Conservation (phyloP, 2,888 invertebrate species). For the Eupithecia tripunctaria region DNA sequence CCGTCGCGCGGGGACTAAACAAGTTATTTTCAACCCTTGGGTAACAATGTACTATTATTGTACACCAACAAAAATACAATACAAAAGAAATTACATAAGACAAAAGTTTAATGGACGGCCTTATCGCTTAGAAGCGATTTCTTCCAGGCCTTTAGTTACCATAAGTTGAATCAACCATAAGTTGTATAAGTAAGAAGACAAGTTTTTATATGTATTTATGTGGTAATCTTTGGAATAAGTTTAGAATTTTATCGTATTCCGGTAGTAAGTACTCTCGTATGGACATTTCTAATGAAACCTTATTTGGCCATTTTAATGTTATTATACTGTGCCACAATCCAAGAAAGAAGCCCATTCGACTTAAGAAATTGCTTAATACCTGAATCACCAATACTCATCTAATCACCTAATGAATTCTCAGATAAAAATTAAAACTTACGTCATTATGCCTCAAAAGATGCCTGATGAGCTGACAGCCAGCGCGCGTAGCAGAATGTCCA, state of each 20-base stretch:
- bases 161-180: no score
- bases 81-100: no score
- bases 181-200: neutral
- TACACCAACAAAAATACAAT: no score
- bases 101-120: no score
- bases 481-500: conserved; percentile 86
- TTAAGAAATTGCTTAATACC: neutral
- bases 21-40: no score
- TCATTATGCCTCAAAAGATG: conserved; percentile 88
- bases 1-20: no score
- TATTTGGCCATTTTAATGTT: neutral
- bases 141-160: no score
- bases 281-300: neutral
- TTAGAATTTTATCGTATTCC: neutral
- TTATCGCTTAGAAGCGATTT: no score
- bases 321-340: neutral
- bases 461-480: conserved; percentile 90
- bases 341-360: neutral
- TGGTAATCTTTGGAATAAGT: no score
- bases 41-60: no score
- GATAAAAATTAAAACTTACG: conserved; percentile 64
- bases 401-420: neutral
- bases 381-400: neutral
- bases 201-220: neutral
- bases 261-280: neutral